A percentile compares a stretch with the other conserved stretches of the same genome.
Evolutionary conservation across 2,797 vertebrate species (phyloP).

Genomic region (Paramormyrops hopkinsi): DNA sequence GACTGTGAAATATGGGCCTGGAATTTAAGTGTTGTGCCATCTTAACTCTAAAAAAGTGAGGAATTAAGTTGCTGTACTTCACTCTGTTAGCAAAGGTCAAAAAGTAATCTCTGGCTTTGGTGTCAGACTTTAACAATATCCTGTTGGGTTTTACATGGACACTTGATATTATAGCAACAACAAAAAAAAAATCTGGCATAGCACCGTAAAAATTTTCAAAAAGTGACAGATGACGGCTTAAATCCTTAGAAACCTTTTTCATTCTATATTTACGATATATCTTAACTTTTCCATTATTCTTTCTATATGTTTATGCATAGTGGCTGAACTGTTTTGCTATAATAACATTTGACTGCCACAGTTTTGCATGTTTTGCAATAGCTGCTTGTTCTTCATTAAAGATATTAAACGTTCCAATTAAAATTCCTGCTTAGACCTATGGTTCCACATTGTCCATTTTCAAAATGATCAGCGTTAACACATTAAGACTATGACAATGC

Average conservation of each 20-base stretch:
- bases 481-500: not conserved
- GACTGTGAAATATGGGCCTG: constrained; percentile 25
- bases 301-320: not conserved
- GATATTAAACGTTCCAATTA: constrained; percentile 3
- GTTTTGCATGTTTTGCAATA: not conserved
- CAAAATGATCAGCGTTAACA: not conserved
- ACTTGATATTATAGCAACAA: constrained; percentile 17
- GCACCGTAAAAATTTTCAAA: not conserved
- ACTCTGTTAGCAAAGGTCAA: constrained; percentile 19
- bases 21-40: constrained; percentile 30
- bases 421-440: not conserved
- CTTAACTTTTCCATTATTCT: not conserved
- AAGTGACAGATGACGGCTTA: not conserved
- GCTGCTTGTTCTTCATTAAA: not conserved
- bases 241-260: not conserved
- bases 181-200: constrained; percentile 10
- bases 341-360: not conserved
- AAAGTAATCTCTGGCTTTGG: not conserved
- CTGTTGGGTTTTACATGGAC: not conserved
- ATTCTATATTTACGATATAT: not conserved
- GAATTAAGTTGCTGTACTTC: constrained; percentile 20
- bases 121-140: not conserved
- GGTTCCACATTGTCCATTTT: not conserved
- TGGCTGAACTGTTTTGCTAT: not conserved
- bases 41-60: constrained; percentile 22